Base-by-base conservation (phyloP, 2,113 vertebrate species). In the Pygathrix nemaeus region DNA sequence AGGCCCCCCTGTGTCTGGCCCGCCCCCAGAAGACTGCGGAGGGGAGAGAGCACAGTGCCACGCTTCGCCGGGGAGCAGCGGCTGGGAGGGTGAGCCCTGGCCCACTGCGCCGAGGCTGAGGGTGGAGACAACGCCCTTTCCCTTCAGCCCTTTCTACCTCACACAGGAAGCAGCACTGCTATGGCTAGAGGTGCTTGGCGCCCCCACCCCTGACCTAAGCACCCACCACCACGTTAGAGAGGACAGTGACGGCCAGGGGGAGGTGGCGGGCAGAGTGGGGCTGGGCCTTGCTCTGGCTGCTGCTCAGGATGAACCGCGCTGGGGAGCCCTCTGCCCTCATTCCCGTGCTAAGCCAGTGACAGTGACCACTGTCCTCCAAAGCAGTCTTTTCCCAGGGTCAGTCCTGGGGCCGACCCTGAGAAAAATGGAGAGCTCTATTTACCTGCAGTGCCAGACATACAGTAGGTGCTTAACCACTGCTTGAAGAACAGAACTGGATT, bases 321-420 rank as follows among this genome's bases (percentile, higher is more conserved):
- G 30, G 32, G 32, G 20, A 55, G n/a, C 50, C 35, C 57, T 12
- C 52, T 16, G 72, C 13, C 21, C 23, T 48, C 50, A 18, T 43
- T 43, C 64, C 4, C 0, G 0, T n/a, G 43, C 73, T 70, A 70
- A 25, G 25, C 17, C 25, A 38, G 0, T 0, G 23, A n/a, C 2
- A 17, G 59, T 1, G 1, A 21, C 80, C 27, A 50, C 50, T 59
- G 88, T 61, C 4, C 38, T 75, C 73, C 25, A 35, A 32, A 72
- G 79, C 73, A 40, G 8, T 45, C 52, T 50, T 43, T 70, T 38
- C 30, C 14, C 86, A 21, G 64, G 30, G 43, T 66, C 11, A 4
- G 68, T n/a, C 27, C 57, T 10, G 27, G 79, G 50, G 50, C 27
- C 14, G 59, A 61, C 25, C 10, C 27, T 61, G 59, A 61, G 27